Evolutionary conservation across 2,113 vertebrate genomes (phyloP).

Genomic region (Scalopus aquaticus): DNA sequence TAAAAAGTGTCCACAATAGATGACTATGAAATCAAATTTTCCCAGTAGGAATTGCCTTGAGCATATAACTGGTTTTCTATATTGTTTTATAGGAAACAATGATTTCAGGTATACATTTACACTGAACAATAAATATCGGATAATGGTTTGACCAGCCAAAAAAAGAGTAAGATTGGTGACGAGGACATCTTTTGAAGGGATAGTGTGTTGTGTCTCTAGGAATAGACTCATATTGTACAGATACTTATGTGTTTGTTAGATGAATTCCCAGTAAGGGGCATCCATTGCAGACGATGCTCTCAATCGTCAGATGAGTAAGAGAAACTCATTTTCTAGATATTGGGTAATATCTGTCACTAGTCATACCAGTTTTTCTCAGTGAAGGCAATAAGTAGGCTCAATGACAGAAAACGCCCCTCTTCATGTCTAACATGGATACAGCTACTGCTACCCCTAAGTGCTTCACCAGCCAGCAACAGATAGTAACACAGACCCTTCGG

Average conservation of each 20-base stretch:
- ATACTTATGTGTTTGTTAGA: neutral
- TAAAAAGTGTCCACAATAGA: neutral
- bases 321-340: neutral
- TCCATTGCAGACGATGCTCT: neutral
- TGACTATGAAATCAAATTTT: neutral
- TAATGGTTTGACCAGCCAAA: neutral
- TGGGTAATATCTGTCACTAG: neutral
- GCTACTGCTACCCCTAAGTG: too few relatives aligned
- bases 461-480: neutral
- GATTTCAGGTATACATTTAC: neutral
- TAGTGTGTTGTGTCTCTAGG: neutral
- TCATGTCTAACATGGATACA: rapidly evolving
- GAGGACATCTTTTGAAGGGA: neutral
- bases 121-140: neutral
- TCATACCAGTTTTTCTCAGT: neutral
- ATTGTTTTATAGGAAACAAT: neutral
- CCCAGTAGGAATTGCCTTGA: neutral
- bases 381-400: neutral
- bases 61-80: too few relatives aligned
- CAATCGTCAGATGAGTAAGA: neutral
- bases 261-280: neutral
- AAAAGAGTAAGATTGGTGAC: neutral
- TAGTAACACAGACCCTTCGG: neutral
- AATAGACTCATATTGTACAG: neutral
- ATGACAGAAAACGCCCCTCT: neutral